Percentiles rank a stretch among this genome's conserved stretches.
Conservation (phyloP, 2,113 vertebrate species). For the Xiphophorus maculatus region DNA sequence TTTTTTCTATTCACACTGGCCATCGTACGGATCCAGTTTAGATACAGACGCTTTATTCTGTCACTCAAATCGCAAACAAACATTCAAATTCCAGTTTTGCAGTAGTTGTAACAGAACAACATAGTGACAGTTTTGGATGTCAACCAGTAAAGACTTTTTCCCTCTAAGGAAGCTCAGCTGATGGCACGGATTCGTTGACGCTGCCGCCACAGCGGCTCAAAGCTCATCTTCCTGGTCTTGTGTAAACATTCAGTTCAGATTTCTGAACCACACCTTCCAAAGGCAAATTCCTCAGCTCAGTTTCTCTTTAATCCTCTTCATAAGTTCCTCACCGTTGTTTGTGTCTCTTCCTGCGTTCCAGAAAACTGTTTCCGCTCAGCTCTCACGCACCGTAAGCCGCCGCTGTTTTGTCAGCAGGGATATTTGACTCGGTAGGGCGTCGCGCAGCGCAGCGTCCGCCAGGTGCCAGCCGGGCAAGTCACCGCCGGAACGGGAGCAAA, state of each 20-base stretch:
- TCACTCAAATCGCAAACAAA: no score
- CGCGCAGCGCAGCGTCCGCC: slow-evolving; percentile 34
- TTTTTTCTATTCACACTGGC: no score
- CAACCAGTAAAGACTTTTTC: no score
- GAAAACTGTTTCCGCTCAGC: slow-evolving; percentile 92
- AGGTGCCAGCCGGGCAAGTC: slow-evolving; percentile 41
- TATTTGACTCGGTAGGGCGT: slow-evolving; percentile 87
- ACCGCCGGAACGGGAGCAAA: slow-evolving; percentile 1
- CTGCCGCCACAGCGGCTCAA: no score
- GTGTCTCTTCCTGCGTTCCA: slow-evolving; percentile 52
- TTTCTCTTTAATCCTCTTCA: background rate
- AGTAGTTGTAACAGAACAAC: no score
- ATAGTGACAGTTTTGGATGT: no score
- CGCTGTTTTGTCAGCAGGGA: slow-evolving; percentile 88
- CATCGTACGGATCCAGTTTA: no score
- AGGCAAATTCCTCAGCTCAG: background rate
- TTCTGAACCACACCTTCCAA: background rate
- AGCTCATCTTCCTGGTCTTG: background rate
- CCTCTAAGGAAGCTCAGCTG: no score
- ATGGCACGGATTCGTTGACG: no score
- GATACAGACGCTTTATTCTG: no score
- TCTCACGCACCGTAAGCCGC: slow-evolving; percentile 87
- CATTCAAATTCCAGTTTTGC: no score
- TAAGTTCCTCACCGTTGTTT: background rate
- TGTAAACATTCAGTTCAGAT: background rate